Conservation (phyloP, 2,113 vertebrate species). For the Sakesphorus luctuosus region DNA sequence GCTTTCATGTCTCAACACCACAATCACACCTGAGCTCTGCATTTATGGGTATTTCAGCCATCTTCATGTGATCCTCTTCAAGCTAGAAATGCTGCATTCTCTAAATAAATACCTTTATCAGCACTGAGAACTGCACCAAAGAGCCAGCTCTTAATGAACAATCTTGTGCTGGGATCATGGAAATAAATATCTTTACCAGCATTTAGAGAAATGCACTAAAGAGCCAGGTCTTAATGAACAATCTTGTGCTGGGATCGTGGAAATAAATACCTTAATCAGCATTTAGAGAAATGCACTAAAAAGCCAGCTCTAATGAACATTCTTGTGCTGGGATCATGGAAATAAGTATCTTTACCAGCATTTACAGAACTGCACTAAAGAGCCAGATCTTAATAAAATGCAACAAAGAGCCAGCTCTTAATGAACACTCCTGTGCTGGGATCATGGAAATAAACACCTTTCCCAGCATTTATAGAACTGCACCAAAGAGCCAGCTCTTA, state of each 20-base stretch:
- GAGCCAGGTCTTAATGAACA: not conserved
- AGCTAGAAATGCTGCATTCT: not conserved
- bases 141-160: not conserved
- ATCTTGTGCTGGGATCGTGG: not conserved
- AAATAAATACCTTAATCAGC: not conserved
- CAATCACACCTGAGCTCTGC: not conserved
- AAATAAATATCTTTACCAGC: not conserved
- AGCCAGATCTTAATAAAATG: too few species aligned
- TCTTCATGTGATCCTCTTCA: not conserved
- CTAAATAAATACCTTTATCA: not conserved
- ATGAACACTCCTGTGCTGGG: too few species aligned
- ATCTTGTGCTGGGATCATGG: not conserved
- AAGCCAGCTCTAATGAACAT: not conserved
- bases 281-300: too few species aligned
- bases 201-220: too few species aligned
- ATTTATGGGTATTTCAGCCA: not conserved
- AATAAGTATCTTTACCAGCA: not conserved
- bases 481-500: not conserved
- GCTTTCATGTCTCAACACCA: not conserved
- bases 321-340: not conserved
- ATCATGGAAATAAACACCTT: not conserved
- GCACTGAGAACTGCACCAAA: not conserved
- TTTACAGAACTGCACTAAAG: too few species aligned
- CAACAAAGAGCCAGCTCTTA: too few species aligned
- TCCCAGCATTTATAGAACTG: too few species aligned